phyloP scores from a whole-genome alignment of 2,888 invertebrate genomes.

The Taphrorychus bicolor region DNA sequence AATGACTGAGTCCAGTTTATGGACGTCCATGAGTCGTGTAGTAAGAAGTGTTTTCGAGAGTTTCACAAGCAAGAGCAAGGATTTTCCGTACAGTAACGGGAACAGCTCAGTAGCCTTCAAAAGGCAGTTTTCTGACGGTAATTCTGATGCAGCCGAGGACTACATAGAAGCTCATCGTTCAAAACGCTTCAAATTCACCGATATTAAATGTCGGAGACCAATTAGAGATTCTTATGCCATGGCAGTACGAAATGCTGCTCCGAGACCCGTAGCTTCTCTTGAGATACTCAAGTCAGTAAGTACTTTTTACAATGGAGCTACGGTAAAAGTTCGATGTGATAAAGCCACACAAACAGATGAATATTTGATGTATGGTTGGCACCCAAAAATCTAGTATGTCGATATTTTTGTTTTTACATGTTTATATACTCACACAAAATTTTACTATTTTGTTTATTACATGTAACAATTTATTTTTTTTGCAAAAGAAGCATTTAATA shows the following conservation, averaged over 20 bases:
- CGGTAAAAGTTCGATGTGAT: conserved; percentile 44
- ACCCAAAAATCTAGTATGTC: too few species aligned
- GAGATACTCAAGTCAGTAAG: conserved; percentile 35
- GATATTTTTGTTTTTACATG: too few species aligned
- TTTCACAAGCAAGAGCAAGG: conserved; percentile 9
- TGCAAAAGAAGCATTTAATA: too few species aligned
- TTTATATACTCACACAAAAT: too few species aligned
- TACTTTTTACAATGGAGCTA: conserved; percentile 22
- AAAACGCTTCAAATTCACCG: conserved; percentile 51
- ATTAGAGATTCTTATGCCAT: conserved; percentile 42
- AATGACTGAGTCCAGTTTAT: conserved; percentile 42
- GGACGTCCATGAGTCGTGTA: conserved; percentile 49
- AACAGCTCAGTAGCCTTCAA: conserved; percentile 22
- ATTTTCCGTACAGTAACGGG: neutral
- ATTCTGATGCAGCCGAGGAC: conserved; percentile 28
- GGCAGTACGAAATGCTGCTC: conserved; percentile 4
- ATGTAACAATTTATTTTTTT: too few species aligned
- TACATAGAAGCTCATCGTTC: conserved; percentile 40
- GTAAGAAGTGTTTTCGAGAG: conserved; percentile 45
- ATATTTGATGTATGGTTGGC: conserved; percentile 36
- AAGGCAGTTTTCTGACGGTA: conserved; percentile 33
- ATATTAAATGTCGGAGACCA: conserved; percentile 52
- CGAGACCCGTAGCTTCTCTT: conserved; percentile 17
- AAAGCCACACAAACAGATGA: conserved; percentile 54
- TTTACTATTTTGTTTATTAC: too few species aligned